These are phyloP conservation scores for Periplaneta americana DNA, from an alignment of 1,140 invertebrate genomes.

Conservation along the genomic window DNA sequence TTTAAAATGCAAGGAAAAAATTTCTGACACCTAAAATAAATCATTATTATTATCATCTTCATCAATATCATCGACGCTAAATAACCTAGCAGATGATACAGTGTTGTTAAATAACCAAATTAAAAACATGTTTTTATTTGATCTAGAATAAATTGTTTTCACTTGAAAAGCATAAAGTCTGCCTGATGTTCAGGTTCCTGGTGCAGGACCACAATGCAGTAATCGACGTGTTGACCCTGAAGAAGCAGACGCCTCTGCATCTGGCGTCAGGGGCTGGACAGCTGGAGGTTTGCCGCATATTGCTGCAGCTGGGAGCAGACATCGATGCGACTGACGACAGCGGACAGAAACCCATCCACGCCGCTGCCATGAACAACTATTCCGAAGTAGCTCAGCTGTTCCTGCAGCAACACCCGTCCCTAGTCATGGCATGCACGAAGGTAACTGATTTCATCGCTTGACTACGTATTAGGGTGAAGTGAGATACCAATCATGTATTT, in stretches of 20 bases:
- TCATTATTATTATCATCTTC: no score
- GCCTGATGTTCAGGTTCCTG: constrained; percentile 80
- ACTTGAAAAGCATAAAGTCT: no score
- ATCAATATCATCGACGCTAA: no score
- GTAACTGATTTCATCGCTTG: constrained; percentile 24
- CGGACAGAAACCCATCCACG: constrained; percentile 79
- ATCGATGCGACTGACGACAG: constrained; percentile 94
- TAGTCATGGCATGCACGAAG: constrained; percentile 91
- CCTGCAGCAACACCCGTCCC: constrained; percentile 89
- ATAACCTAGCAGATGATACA: no score
- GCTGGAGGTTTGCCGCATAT: constrained; percentile 87
- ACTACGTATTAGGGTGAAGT: no score
- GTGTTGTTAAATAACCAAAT: no score
- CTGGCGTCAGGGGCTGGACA: constrained; percentile 89
- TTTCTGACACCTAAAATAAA: no score
- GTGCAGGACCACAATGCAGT: constrained; percentile 91
- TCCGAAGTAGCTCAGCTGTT: constrained; percentile 97
- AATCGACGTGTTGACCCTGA: constrained; percentile 89
- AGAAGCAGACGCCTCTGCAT: constrained; percentile 85
- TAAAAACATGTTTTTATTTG: no score
- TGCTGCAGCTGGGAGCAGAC: constrained; percentile 93
- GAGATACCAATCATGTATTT: no score
- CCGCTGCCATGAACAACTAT: constrained; percentile 97
- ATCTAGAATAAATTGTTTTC: no score
- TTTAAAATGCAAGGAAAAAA: no score